phyloP scores from a whole-genome alignment of 2,888 invertebrate genomes.

The Hyles lineata region DNA sequence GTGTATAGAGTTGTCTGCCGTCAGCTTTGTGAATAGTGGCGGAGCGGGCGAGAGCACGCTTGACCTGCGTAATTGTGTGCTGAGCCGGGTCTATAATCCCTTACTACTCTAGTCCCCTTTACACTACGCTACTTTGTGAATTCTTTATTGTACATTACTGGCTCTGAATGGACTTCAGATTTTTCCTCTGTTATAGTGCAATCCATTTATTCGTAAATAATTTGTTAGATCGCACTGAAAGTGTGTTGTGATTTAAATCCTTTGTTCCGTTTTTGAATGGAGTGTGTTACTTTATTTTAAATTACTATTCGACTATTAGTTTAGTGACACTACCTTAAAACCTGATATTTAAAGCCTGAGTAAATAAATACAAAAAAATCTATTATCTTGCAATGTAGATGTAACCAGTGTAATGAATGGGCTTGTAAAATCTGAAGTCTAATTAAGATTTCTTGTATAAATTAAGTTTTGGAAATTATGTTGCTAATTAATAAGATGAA shows the following conservation, averaged over 20 bases:
- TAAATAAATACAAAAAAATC: no score
- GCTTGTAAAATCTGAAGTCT: no score
- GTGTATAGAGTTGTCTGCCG: conserved; percentile 49
- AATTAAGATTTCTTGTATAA: no score
- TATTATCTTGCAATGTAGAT: no score
- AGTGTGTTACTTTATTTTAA: no score
- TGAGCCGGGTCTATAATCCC: conserved; percentile 65
- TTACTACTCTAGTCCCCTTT: conserved; percentile 47
- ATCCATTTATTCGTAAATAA: neutral
- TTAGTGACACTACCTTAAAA: no score
- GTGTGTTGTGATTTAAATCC: neutral
- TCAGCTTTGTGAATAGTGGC: conserved; percentile 57
- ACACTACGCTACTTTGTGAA: conserved; percentile 48
- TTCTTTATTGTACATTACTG: neutral
- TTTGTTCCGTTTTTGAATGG: neutral
- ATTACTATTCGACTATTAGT: no score
- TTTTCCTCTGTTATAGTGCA: neutral
- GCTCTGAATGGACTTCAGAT: neutral
- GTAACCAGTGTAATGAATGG: no score
- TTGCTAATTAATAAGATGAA: no score
- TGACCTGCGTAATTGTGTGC: conserved; percentile 76
- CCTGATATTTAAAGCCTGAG: no score
- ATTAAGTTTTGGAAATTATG: no score
- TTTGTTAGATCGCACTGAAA: neutral
- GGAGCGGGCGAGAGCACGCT: conserved; percentile 64